Conservation (phyloP, 2,113 vertebrate species). For the Elgaria multicarinata region DNA sequence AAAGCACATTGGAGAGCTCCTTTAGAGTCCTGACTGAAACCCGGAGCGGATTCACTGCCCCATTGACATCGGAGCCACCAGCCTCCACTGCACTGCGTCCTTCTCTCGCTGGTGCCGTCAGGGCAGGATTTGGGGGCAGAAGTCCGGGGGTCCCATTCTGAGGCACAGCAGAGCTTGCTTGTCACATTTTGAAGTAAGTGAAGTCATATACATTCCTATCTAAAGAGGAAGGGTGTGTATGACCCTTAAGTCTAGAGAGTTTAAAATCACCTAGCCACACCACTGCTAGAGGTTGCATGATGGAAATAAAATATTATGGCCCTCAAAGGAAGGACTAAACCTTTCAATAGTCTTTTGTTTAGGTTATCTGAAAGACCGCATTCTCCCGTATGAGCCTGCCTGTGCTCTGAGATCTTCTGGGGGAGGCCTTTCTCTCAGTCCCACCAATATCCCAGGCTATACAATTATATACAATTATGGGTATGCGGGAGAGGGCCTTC, state of each 20-base stretch:
- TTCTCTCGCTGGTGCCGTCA: neutral
- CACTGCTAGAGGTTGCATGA: neutral
- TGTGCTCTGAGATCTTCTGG: no score
- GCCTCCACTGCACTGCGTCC: no score
- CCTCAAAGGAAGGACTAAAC: neutral
- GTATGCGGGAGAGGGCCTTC: no score
- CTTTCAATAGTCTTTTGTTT: neutral
- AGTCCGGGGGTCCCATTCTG: neutral
- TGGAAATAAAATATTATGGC: neutral
- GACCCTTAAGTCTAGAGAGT: neutral
- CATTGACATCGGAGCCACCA: no score
- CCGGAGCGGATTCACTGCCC: no score
- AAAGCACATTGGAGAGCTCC: no score
- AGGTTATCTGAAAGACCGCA: no score
- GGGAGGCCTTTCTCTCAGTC: no score
- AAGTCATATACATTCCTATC: neutral
- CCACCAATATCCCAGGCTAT: no score
- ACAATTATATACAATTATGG: no score
- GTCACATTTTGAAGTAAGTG: neutral
- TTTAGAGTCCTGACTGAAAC: no score
- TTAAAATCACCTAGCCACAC: neutral
- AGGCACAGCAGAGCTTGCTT: neutral
- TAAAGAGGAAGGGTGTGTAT: neutral
- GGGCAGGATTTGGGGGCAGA: neutral
- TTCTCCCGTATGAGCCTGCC: no score